Evolutionary conservation across 2,113 vertebrate species (phyloP).

Genomic region (Brachypteracias leptosomus): DNA sequence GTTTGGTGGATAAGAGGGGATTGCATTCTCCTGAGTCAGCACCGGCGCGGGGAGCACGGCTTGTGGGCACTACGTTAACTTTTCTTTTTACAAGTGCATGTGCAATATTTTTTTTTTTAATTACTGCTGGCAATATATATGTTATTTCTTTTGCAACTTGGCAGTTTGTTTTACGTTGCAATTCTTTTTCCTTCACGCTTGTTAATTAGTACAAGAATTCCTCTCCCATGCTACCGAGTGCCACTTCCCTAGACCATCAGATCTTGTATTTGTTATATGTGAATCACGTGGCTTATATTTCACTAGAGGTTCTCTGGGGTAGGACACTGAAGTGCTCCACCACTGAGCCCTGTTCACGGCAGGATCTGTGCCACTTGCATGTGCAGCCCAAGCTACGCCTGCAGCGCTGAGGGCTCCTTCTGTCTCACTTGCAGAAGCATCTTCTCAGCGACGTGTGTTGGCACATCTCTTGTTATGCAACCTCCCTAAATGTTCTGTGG

Average conservation of each 20-base stretch:
- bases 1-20: neutral
- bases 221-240: neutral
- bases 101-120: neutral
- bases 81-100: neutral
- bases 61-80: neutral
- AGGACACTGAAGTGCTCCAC: neutral
- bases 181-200: neutral
- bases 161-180: neutral
- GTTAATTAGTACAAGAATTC: neutral
- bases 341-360: neutral
- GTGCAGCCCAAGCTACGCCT: neutral
- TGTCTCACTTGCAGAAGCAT: neutral
- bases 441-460: neutral
- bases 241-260: neutral
- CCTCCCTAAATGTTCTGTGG: neutral
- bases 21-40: neutral
- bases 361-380: neutral
- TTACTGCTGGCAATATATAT: neutral
- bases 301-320: neutral
- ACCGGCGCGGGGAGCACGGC: neutral
- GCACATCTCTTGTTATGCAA: neutral
- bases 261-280: neutral
- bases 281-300: neutral
- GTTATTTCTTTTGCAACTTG: neutral
- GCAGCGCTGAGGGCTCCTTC: too few relatives aligned